phyloP scores from a whole-genome alignment of 2,888 invertebrate genomes.

The Endomychus coccineus region DNA sequence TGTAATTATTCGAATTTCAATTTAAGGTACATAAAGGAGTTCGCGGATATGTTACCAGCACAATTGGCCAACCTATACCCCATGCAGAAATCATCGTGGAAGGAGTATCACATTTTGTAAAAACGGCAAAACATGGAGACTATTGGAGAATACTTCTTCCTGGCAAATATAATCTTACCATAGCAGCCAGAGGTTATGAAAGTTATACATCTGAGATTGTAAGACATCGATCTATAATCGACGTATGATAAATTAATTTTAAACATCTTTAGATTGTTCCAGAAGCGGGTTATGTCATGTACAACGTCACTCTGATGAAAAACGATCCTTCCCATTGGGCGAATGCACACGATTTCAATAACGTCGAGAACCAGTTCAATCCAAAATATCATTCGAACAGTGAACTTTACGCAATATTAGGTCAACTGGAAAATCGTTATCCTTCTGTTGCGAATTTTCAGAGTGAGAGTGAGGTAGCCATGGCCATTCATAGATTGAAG shows the following conservation, averaged over 20 bases:
- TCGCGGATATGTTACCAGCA: constrained; percentile 76
- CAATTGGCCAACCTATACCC: constrained; percentile 63
- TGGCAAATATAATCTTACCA: constrained; percentile 76
- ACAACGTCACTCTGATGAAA: constrained; percentile 75
- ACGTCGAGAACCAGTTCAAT: constrained; percentile 57
- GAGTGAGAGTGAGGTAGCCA: constrained; percentile 60
- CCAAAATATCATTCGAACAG: constrained; percentile 58
- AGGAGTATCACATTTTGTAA: constrained; percentile 66
- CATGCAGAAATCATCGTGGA: constrained; percentile 69
- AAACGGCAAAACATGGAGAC: constrained; percentile 69
- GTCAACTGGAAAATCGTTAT: constrained; percentile 61
- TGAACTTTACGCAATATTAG: constrained; percentile 58
- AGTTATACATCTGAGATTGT: constrained; percentile 54
- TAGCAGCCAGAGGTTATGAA: constrained; percentile 62
- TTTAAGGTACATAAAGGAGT: constrained; percentile 86
- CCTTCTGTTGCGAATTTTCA: constrained; percentile 62
- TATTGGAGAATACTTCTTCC: constrained; percentile 88
- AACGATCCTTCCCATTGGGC: constrained; percentile 79
- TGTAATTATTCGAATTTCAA: too few species aligned
- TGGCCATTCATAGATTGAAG: constrained; percentile 62
- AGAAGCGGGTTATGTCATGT: constrained; percentile 48
- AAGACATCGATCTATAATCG: too few species aligned
- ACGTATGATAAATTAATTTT: too few species aligned
- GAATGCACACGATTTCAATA: constrained; percentile 69
- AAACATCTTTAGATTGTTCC: constrained; percentile 55